phyloP scores from a whole-genome alignment of 2,797 vertebrate genomes.

The Fundulus diaphanus region DNA sequence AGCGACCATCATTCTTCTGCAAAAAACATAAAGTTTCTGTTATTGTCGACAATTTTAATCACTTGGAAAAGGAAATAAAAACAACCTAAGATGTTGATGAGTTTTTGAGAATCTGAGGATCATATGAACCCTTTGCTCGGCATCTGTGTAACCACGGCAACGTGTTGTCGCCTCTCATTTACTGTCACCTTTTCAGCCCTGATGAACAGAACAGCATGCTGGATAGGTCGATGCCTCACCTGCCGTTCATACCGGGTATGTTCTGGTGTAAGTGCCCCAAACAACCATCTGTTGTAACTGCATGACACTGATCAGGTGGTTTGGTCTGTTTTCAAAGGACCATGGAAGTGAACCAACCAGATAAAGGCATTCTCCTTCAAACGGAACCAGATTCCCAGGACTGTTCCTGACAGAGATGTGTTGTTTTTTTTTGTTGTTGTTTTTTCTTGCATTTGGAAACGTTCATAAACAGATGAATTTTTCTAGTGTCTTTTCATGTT shows the following conservation, averaged over 20 bases:
- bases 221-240: neutral
- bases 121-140: neutral
- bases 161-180: neutral
- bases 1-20: conserved; percentile 97
- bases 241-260: neutral
- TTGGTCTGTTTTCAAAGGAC: neutral
- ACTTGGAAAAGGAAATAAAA: neutral
- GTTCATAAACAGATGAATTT: neutral
- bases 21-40: neutral
- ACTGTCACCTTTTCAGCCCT: neutral
- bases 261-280: neutral
- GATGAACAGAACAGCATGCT: neutral
- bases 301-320: neutral
- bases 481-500: neutral
- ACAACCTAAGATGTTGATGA: neutral
- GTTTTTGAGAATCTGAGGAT: neutral
- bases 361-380: neutral
- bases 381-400: neutral
- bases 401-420: neutral
- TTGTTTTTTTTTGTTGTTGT: too few species aligned
- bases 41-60: neutral
- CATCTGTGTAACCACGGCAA: neutral
- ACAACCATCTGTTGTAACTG: neutral
- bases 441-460: neutral
- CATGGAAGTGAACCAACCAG: neutral